These are phyloP conservation scores for Phortica magna DNA, from an alignment of 2,888 invertebrate species.

Conservation along the genomic window DNA sequence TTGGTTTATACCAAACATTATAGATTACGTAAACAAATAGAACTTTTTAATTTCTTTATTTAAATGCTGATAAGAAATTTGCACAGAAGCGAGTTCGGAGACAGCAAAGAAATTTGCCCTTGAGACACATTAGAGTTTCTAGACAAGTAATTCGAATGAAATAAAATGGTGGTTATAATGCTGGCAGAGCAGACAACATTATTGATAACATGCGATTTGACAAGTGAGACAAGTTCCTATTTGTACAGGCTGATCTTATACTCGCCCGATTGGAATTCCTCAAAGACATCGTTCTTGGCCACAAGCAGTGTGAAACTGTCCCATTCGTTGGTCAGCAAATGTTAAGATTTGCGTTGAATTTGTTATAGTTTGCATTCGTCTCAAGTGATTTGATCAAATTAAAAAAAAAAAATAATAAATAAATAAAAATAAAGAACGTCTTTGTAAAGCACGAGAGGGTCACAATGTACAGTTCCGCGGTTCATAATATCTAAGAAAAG, in stretches of 20 bases:
- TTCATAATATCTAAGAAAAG: conserved; percentile 81
- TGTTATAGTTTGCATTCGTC: conserved; percentile 75
- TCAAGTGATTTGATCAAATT: conserved; percentile 73
- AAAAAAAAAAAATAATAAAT: too few relatives aligned
- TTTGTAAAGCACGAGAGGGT: conserved; percentile 78
- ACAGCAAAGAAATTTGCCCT: too few relatives aligned
- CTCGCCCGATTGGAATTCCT: conserved; percentile 72
- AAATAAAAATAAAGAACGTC: neutral
- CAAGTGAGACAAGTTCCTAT: conserved; percentile 65
- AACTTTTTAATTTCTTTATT: too few relatives aligned
- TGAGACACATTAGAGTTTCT: too few relatives aligned
- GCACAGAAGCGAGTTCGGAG: too few relatives aligned
- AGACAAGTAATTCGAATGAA: too few relatives aligned
- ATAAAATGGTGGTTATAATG: conserved; percentile 76
- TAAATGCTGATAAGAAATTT: too few relatives aligned
- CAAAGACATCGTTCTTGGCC: conserved; percentile 77
- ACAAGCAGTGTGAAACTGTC: conserved; percentile 75
- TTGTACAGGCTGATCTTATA: conserved; percentile 60
- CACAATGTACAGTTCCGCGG: conserved; percentile 84
- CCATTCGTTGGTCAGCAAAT: conserved; percentile 67
- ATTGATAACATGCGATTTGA: conserved; percentile 76
- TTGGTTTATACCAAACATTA: too few relatives aligned
- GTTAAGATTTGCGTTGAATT: conserved; percentile 75
- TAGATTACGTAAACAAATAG: too few relatives aligned
- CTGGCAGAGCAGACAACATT: conserved; percentile 78